phyloP scores from a whole-genome alignment of 2,888 invertebrate genomes.

The Meiosimyza decipiens region DNA sequence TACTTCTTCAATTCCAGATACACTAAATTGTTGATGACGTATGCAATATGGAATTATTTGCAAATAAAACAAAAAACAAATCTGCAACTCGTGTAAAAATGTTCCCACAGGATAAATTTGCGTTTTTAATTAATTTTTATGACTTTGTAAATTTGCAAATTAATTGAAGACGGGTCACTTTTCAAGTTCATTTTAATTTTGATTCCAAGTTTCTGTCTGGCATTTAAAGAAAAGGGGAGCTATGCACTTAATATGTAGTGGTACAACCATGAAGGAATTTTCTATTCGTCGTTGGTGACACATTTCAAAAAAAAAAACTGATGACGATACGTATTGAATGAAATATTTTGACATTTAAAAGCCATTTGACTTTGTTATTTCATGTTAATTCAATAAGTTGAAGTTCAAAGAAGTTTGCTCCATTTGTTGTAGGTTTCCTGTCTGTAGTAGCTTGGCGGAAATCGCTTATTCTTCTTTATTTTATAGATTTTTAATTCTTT shows the following conservation, averaged over 20 bases:
- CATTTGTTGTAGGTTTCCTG: not conserved
- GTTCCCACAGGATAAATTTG: conserved; percentile 37
- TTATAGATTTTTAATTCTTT: not conserved
- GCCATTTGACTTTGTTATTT: not conserved
- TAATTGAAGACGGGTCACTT: conserved; percentile 46
- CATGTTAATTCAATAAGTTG: not conserved
- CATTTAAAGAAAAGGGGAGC: not conserved
- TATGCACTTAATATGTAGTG: not conserved
- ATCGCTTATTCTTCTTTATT: not conserved
- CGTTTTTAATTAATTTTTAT: conserved; percentile 42
- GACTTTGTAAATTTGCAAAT: conserved; percentile 49
- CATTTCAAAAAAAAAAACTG: not conserved
- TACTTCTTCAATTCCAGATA: too few relatives aligned
- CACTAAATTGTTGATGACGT: conserved; percentile 14
- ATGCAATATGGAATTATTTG: conserved; percentile 2
- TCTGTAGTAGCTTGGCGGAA: not conserved
- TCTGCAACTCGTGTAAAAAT: not conserved
- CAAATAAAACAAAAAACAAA: not conserved
- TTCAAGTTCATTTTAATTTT: conserved; percentile 34
- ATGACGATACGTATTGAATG: not conserved
- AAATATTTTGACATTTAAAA: conserved; percentile 4
- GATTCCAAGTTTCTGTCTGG: not conserved
- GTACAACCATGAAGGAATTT: conserved; percentile 2
- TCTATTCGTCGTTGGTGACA: not conserved
- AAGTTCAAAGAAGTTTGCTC: not conserved